phyloP scores from a whole-genome alignment of 2,888 invertebrate genomes.

The Zeuzera pyrina region DNA sequence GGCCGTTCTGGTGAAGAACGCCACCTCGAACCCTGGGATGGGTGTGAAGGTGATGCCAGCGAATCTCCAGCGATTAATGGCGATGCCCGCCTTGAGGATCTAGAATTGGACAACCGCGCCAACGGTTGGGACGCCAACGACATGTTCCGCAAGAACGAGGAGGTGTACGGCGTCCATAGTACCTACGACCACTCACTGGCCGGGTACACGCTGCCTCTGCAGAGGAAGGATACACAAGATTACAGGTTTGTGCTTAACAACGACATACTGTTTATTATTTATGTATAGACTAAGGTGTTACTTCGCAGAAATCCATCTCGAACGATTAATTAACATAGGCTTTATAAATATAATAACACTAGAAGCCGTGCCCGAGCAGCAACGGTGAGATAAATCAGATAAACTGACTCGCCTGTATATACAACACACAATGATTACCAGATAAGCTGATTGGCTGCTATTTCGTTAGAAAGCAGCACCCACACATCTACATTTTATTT shows the following conservation, averaged over 20 bases:
- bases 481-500: too few relatives aligned
- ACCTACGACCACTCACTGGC: constrained; percentile 92
- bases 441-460: too few relatives aligned
- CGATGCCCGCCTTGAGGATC: constrained; percentile 76
- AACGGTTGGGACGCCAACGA: constrained; percentile 98
- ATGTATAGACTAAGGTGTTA: too few relatives aligned
- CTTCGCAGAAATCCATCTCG: too few relatives aligned
- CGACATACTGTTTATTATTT: too few relatives aligned
- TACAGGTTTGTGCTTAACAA: constrained; percentile 78
- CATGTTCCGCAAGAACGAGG: constrained; percentile 79
- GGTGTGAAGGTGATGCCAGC: constrained; percentile 63
- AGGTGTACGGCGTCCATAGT: constrained; percentile 90
- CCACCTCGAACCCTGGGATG: constrained; percentile 93
- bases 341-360: too few relatives aligned
- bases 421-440: too few relatives aligned
- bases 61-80: constrained; percentile 71
- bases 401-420: too few relatives aligned
- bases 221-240: constrained; percentile 89
- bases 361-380: too few relatives aligned
- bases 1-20: constrained; percentile 75
- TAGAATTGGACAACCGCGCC: constrained; percentile 81
- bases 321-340: too few relatives aligned
- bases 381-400: too few relatives aligned
- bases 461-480: too few relatives aligned
- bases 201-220: constrained; percentile 93